Base-by-base conservation (phyloP, 1,140 invertebrate genomes). In the Ceratoteleas bidentatus region DNA sequence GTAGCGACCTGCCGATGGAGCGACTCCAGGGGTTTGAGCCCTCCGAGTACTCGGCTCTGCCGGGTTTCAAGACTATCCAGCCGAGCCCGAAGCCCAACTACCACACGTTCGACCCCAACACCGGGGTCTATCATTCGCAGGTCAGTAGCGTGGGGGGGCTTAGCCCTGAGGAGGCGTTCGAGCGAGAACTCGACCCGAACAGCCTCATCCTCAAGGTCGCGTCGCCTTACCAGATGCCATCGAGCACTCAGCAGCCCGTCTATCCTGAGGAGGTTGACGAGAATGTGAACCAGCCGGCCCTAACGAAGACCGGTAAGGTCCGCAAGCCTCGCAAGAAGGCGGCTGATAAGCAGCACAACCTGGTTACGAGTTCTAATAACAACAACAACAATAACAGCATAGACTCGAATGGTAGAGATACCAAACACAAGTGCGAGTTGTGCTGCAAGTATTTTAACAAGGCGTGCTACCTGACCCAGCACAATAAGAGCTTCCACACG, bases 391-490 rank as follows among this genome's bases (percentile, higher is more conserved):
- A 47, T 74, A 90, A 90, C 45, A 75, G 88, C 14, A 90, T 90
- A n/a, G 92, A 92, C 3, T 4, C 24, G 1, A 24, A 24, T 4
- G 24, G 24, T 2, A 24, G 24, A 24, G 24, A 24, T 24, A 24
- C 24, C 24, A 85, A 93, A 14, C 93, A 95, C 87, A 95, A 95
- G 88, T 98, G 96, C 89, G 93, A 94, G 78, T 94, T 96, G 83
- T 97, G 96, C 90, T 94, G 96, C 85, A 97, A 97, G 88, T 89
- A 94, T 3, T 98, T 97, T 91, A 96, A 96, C 87, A 96, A 96
- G 84, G 94, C 95, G 15, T 97, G 96, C 87, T 97, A 97, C 86
- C 90, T 97, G 14, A 97, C 96, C 36, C 96, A 97, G 88, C 97
- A 97, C 91, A 96, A 96, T 89, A 97, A 97, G 88, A 96, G 95